These are phyloP conservation scores for Enteromius fasciolatus DNA, from an alignment of 2,797 vertebrate genomes.

Conservation along the genomic window DNA sequence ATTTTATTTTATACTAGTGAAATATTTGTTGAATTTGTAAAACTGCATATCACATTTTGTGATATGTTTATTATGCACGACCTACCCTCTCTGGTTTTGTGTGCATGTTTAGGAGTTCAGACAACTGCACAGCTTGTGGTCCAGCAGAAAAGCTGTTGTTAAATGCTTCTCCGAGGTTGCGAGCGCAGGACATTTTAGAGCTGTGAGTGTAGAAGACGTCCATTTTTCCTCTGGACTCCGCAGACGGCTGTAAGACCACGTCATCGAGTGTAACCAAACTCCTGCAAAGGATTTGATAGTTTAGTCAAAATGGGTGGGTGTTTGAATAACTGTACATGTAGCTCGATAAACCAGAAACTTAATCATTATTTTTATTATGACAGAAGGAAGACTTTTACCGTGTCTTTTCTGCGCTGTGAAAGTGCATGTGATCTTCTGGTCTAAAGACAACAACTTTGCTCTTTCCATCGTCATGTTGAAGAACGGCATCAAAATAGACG, in stretches of 20 bases:
- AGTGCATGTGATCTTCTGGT: constrained; percentile 11
- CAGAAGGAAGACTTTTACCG: not conserved
- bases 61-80: not conserved
- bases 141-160: not conserved
- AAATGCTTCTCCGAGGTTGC: not conserved
- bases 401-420: constrained; percentile 14
- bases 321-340: not conserved
- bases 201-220: constrained; percentile 27
- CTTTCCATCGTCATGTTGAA: constrained; percentile 1
- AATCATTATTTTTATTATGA: not conserved
- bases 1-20: not conserved
- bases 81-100: not conserved
- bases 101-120: not conserved
- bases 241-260: not conserved
- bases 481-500: not conserved
- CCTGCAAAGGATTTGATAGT: not conserved
- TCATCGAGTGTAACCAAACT: not conserved
- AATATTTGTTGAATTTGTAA: not conserved
- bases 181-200: constrained; percentile 7
- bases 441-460: constrained; percentile 18
- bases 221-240: not conserved
- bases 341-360: not conserved
- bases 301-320: not conserved
- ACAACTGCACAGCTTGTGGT: not conserved
- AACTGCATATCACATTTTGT: not conserved